Percentiles rank a stretch among this genome's conserved stretches.
These are phyloP conservation scores for Strigamia maritima DNA, from an alignment of 2,888 invertebrate genomes.

Conservation along the genomic window DNA sequence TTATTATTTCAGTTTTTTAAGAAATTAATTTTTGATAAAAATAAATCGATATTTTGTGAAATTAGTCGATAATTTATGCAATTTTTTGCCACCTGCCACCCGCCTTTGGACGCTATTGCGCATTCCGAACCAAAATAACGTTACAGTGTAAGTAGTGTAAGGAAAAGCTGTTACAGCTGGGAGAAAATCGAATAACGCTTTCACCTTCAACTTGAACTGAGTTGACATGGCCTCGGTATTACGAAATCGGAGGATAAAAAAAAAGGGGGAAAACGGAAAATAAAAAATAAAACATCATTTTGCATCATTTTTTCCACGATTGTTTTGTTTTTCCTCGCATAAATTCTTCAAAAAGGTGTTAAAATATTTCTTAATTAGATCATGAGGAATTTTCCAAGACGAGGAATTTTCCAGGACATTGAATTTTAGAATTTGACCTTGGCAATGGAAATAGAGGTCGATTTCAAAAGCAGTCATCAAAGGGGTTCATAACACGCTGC, in stretches of 20 bases:
- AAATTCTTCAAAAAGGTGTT: background rate
- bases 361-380: constrained; percentile 10
- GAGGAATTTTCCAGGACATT: background rate
- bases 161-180: too few relatives aligned
- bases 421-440: constrained; percentile 7
- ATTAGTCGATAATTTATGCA: too few relatives aligned
- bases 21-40: background rate
- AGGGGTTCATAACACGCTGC: constrained; percentile 3
- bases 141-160: too few relatives aligned
- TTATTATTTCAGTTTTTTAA: too few relatives aligned
- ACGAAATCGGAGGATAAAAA: background rate
- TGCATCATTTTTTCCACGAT: background rate
- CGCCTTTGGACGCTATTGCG: too few relatives aligned
- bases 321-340: background rate
- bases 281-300: background rate
- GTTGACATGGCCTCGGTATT: background rate
- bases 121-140: too few relatives aligned
- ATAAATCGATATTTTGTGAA: background rate
- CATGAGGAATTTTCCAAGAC: constrained; percentile 1
- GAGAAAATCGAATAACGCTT: background rate
- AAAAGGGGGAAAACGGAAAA: background rate
- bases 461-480: background rate
- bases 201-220: background rate
- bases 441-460: constrained; percentile 5
- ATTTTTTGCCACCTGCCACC: too few relatives aligned